phyloP scores from a whole-genome alignment of 2,113 vertebrate species.

The Seriola aureovittata region DNA sequence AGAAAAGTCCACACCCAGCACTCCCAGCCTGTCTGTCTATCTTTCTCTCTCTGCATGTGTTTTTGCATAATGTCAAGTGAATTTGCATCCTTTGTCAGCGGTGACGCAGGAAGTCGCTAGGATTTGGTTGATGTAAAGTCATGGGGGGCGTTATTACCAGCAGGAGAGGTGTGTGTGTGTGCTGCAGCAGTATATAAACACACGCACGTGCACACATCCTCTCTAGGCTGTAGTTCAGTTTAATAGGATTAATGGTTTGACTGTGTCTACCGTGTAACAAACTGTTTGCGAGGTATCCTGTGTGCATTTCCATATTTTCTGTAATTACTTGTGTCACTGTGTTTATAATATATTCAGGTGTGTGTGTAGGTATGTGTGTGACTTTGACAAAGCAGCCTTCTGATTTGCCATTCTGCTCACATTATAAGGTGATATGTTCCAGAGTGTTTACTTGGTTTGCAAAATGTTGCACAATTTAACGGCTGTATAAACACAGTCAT shows the following conservation, averaged over 20 bases:
- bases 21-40: not conserved
- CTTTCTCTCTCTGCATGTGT: conserved; percentile 2
- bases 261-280: not conserved
- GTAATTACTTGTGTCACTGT: not conserved
- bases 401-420: not conserved
- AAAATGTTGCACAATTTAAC: not conserved
- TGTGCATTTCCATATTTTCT: not conserved
- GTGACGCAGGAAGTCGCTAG: conserved; percentile 19
- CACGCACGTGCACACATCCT: not conserved
- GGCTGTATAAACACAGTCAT: not conserved
- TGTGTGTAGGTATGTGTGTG: not conserved
- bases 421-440: not conserved
- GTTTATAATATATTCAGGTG: not conserved
- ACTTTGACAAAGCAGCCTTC: not conserved
- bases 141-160: not conserved
- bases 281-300: not conserved
- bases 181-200: not conserved
- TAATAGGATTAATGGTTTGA: conserved; percentile 16
- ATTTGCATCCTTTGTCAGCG: conserved; percentile 29
- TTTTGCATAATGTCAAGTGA: not conserved
- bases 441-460: not conserved
- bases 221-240: not conserved
- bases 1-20: not conserved
- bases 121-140: conserved; percentile 22
- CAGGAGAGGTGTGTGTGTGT: not conserved